Conservation (phyloP, 1,140 invertebrate genomes). For the Lepidostoma basale region DNA sequence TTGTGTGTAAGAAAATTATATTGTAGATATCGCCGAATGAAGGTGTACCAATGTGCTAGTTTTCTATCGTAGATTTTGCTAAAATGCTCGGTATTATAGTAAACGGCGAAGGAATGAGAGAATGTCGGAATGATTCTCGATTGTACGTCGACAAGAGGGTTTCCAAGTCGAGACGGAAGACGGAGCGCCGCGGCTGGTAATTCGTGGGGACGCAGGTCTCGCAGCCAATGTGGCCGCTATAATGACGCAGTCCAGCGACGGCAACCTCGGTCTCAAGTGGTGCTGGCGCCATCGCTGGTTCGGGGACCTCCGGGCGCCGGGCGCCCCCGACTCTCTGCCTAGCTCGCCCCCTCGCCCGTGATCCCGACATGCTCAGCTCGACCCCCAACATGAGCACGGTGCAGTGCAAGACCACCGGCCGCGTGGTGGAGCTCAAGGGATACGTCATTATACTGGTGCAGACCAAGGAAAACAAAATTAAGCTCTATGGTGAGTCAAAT, state of each 20-base stretch:
- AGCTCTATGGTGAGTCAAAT: constrained; percentile 91
- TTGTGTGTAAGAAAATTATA: neutral
- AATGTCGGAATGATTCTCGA: neutral
- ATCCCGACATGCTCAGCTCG: neutral
- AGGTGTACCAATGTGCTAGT: constrained; percentile 2
- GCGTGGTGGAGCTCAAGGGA: constrained; percentile 88
- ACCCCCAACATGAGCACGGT: constrained; percentile 58
- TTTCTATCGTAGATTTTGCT: constrained; percentile 4
- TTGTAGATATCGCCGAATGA: neutral
- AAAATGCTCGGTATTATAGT: constrained; percentile 5
- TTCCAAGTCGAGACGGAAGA: constrained; percentile 26
- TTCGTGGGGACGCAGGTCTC: neutral
- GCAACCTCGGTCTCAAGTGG: constrained; percentile 17
- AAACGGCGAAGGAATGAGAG: constrained; percentile 14
- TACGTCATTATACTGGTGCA: constrained; percentile 96
- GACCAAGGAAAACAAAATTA: constrained; percentile 91
- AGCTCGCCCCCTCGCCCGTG: neutral
- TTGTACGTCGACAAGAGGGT: constrained; percentile 3
- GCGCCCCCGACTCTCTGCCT: too few species aligned
- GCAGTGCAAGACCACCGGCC: constrained; percentile 54
- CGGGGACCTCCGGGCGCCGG: constrained; percentile 18
- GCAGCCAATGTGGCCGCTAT: neutral
- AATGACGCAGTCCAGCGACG: constrained; percentile 43
- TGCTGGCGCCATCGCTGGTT: constrained; percentile 29
- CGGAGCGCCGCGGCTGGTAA: neutral